phyloP scores from a whole-genome alignment of 2,113 vertebrate species.

The Istiophorus platypterus region DNA sequence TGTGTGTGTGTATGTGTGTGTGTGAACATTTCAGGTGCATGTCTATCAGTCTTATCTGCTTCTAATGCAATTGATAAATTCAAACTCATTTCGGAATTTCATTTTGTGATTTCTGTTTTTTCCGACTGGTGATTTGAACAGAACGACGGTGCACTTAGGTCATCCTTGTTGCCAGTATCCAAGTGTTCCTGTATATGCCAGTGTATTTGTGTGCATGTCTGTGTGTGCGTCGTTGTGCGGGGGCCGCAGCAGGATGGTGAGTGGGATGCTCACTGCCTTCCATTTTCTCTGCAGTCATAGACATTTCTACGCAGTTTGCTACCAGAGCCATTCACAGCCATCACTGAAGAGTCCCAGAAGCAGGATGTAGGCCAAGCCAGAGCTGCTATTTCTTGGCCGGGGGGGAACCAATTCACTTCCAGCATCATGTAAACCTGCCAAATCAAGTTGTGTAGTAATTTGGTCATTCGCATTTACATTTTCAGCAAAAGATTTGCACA shows the following conservation, averaged over 20 bases:
- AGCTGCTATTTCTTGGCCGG: constrained; percentile 68
- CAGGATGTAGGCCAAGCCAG: constrained; percentile 72
- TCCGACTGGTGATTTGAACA: constrained; percentile 38
- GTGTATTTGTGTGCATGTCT: constrained; percentile 15
- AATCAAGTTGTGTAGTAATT: constrained; percentile 71
- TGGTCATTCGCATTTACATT: constrained; percentile 69
- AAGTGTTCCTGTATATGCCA: neutral
- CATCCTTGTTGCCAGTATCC: neutral
- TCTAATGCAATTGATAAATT: constrained; percentile 28
- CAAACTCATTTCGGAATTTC: constrained; percentile 18
- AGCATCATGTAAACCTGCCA: constrained; percentile 69
- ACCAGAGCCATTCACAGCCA: constrained; percentile 71
- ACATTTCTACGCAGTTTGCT: constrained; percentile 57
- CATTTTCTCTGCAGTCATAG: constrained; percentile 55
- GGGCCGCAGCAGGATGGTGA: constrained; percentile 73
- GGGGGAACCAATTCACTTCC: constrained; percentile 41
- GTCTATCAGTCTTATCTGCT: constrained; percentile 18
- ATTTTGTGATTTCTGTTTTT: constrained; percentile 37
- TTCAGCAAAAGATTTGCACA: constrained; percentile 31
- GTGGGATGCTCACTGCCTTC: constrained; percentile 72
- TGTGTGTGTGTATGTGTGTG: constrained; percentile 19
- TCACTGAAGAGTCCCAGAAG: constrained; percentile 65
- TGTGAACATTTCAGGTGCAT: constrained; percentile 5
- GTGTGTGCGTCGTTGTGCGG: constrained; percentile 39
- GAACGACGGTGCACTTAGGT: constrained; percentile 2